Conservation (phyloP, 2,113 vertebrate genomes). For the Thomomys bottae region DNA sequence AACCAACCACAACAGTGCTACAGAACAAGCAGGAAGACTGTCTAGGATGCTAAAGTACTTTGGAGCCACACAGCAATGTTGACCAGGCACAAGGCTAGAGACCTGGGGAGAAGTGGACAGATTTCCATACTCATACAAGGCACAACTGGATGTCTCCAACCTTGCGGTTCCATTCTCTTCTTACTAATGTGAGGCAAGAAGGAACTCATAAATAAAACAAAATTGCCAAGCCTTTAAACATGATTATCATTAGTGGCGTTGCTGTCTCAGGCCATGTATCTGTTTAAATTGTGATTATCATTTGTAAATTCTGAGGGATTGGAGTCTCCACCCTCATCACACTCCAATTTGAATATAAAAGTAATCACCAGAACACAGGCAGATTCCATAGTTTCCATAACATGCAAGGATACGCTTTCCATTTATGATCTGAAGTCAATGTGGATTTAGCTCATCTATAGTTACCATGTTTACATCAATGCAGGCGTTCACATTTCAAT, state of each 20-base stretch:
- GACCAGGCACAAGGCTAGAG: neutral
- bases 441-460: neutral
- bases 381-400: conserved; percentile 32
- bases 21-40: neutral
- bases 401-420: conserved; percentile 29
- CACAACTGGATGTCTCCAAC: neutral
- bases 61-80: neutral
- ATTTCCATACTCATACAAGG: neutral
- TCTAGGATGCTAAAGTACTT: fast-evolving
- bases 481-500: neutral
- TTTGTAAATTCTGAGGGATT: conserved; percentile 33
- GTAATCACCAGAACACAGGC: conserved; percentile 36
- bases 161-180: neutral
- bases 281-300: conserved; percentile 33
- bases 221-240: conserved; percentile 16
- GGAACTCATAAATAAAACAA: conserved; percentile 27
- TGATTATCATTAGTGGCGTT: neutral
- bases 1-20: no score
- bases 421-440: neutral
- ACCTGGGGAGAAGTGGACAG: no score
- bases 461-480: neutral
- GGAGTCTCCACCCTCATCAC: neutral
- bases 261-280: conserved; percentile 2
- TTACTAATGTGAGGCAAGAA: neutral
- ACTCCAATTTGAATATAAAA: conserved; percentile 9